These are phyloP conservation scores for Menura novaehollandiae DNA, from an alignment of 2,113 vertebrate genomes.

Conservation along the genomic window DNA sequence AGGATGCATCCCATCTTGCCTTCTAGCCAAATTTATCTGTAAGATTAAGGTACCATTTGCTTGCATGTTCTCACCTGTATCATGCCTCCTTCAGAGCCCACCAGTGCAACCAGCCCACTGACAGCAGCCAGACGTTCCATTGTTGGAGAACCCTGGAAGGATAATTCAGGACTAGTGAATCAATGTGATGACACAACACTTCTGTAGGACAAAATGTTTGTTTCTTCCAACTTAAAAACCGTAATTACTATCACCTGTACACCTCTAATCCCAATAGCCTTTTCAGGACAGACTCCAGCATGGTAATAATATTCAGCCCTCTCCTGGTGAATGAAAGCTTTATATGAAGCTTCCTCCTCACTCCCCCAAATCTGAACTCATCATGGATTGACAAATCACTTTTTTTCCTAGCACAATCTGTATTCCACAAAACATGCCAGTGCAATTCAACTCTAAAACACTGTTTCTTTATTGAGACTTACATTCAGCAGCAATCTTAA, in stretches of 20 bases:
- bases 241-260: neutral
- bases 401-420: neutral
- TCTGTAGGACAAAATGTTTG: neutral
- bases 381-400: neutral
- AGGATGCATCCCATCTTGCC: neutral
- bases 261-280: neutral
- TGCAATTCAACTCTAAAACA: neutral
- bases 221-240: neutral
- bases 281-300: neutral
- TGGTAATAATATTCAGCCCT: neutral
- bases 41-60: neutral
- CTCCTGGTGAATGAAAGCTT: neutral
- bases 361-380: neutral
- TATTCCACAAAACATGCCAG: neutral
- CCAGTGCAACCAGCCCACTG: conserved; percentile 86
- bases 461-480: neutral
- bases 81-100: conserved; percentile 86
- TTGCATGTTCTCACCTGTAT: conserved; percentile 79
- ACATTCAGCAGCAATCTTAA: neutral
- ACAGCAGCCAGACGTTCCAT: conserved; percentile 94
- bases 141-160: conserved; percentile 85
- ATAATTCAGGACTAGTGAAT: neutral
- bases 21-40: neutral
- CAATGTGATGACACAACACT: neutral
- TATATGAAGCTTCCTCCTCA: neutral